Evolutionary conservation across 1,140 invertebrate species (phyloP), one percentile per base, ranked within the genome.

Genomic region (Drosophila santomea): DNA sequence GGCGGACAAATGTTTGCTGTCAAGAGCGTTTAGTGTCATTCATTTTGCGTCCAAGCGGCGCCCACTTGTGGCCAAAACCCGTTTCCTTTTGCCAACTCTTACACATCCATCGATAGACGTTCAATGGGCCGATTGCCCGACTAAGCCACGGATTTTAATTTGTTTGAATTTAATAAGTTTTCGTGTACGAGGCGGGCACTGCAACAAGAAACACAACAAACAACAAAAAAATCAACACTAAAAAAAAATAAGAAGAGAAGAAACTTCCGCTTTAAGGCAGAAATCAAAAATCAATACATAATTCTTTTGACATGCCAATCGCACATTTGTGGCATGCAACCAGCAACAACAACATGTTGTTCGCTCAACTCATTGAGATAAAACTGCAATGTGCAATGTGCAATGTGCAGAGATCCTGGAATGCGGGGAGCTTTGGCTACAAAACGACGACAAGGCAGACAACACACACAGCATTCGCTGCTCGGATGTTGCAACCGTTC

Each of bases 241-340:
- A 2, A 32, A 32, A 32, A 32, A 32, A 32, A 32, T 8, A 32
- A 11, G 41, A 50, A 12, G 20, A 20, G 28, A 25, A 51, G 61
- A 73, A 50, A 72, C 61, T 82, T 79, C 54, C 72, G 73, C 83
- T 60, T 58, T 78, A 66, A 44, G 72, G 64, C 45, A 36, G 52
- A 88, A 83, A 88, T 88, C 84, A 84, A 90, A 89, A 90, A 89
- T 89, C 84, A 89, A 89, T 89, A 89, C 84, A 89, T 90, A 90
- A 90, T 89, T 89, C 74, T 90, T 89, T 89, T 89, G 84, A 89
- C 84, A 89, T 90, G 80, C 85, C 84, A 89, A 89, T 89, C 84
- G 84, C 84, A 90, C 85, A 89, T 89, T 89, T 89, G 85, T 89
- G 84, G 85, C 84, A 89, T 84, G 80, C 85, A 90, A 80, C 83